Evolutionary conservation across 2,888 invertebrate species (phyloP), one percentile per base, ranked within the genome.

Genomic region (Tortricodes alternella): DNA sequence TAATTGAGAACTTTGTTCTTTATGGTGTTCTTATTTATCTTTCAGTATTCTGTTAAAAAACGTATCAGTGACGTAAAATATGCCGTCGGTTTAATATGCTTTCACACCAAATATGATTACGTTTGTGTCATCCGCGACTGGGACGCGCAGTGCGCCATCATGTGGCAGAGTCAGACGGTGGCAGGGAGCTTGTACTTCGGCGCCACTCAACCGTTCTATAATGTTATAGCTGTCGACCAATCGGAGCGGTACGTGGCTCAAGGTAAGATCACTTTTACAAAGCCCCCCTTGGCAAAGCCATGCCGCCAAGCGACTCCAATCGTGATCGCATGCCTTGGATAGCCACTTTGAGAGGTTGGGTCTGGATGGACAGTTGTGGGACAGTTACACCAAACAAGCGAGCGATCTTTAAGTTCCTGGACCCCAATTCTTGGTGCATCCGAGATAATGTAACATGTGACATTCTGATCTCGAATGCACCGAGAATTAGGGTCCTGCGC

Each of bases 41-140:
- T 63, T 58, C 60, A 77, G 78, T 39, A 67, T 6, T 43, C 58
- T 13, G 53, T 68, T 5, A 77, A 74, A 46, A 62, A 58, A 24
- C 80, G 71, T 37, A 51, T 57, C 1, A 58, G 69, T 11, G 24
- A 52, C 6, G 66, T 94, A 2, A 79, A 86, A 64, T 95, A 86
- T 73, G 93, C 94, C 0, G 92, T 95, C 13, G 96, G 95, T 3
- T 92, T 95, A 92, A 91, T 95, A 15, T 94, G 95, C 92, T 91
- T 81, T 49, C 94, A 95, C 71, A 87, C 87, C 63, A 78, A 89
- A 39, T 92, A 92, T 59, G 80, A 92, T 59, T 95, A 94, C 70
- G 81, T 83, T 37, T 95, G 95, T 74, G 93, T 96, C 3, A 92
- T 96, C 29, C 92, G 92, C 61, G 94, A 93, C 39, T 96, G 96